Percentiles rank a stretch among this genome's conserved stretches.
Evolutionary conservation across 2,888 invertebrate genomes (phyloP).

Genomic region (Drosophila setosimentum): DNA sequence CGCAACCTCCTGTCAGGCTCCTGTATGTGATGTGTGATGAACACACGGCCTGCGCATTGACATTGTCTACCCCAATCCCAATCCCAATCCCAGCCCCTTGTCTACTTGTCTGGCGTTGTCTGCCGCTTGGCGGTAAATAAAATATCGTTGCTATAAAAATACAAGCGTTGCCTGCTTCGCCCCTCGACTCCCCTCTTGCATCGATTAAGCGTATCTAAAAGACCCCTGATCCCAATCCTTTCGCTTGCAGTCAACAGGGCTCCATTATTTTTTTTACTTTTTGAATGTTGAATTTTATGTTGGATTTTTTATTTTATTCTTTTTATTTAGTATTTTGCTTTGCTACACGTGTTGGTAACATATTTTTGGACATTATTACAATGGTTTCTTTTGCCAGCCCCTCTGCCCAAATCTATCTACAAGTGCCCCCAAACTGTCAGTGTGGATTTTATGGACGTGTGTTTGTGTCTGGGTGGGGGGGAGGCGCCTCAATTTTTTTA

Average conservation of each 20-base stretch:
- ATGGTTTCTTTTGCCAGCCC: conserved; percentile 50
- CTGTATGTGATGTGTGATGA: conserved; percentile 63
- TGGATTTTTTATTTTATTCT: conserved; percentile 38
- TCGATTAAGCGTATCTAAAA: conserved; percentile 73
- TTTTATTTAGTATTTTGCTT: conserved; percentile 33
- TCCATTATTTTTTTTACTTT: conserved; percentile 41
- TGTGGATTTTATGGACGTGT: conserved; percentile 60
- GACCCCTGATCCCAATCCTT: conserved; percentile 36
- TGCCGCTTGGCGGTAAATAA: conserved; percentile 82
- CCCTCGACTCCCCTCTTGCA: conserved; percentile 44
- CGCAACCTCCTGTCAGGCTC: conserved; percentile 17
- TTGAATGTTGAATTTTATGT: conserved; percentile 11
- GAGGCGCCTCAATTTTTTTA: conserved; percentile 54
- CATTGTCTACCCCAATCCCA: conserved; percentile 61
- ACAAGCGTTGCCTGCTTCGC: conserved; percentile 38
- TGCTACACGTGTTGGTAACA: conserved; percentile 78
- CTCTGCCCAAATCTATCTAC: conserved; percentile 3
- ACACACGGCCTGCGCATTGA: conserved; percentile 71
- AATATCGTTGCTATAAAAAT: conserved; percentile 73
- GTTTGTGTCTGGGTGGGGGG: not conserved
- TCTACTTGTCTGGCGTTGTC: conserved; percentile 51
- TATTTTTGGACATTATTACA: conserved; percentile 80
- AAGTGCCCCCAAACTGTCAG: conserved; percentile 54
- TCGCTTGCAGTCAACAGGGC: conserved; percentile 57
- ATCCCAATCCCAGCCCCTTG: not conserved